phyloP scores from a whole-genome alignment of 2,888 invertebrate species.

The Temnothorax ravouxi region DNA sequence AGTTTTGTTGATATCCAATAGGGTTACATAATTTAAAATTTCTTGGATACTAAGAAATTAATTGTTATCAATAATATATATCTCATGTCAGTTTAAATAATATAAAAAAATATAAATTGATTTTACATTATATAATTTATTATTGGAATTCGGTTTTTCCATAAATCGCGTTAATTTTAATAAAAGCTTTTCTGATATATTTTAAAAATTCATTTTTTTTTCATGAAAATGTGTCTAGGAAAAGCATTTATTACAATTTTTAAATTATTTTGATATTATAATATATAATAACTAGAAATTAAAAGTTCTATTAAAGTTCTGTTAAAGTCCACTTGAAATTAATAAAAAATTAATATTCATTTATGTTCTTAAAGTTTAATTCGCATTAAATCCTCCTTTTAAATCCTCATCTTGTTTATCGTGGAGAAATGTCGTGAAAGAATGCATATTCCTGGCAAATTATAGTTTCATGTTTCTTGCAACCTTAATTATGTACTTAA shows the following conservation, averaged over 20 bases:
- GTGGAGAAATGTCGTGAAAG: background rate
- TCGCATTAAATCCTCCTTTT: background rate
- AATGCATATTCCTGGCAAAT: background rate
- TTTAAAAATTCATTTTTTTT: background rate
- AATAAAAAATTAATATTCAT: background rate
- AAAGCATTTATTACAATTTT: background rate
- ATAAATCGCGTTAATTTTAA: background rate
- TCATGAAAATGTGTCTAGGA: background rate
- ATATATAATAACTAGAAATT: background rate
- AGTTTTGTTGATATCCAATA: background rate
- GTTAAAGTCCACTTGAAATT: background rate
- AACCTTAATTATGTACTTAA: background rate
- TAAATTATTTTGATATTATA: background rate
- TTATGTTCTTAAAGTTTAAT: background rate
- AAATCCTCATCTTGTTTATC: background rate
- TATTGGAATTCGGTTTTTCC: background rate
- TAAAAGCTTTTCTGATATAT: background rate
- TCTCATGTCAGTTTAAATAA: background rate
- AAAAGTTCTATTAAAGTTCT: background rate
- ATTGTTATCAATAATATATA: background rate
- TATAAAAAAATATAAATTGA: background rate
- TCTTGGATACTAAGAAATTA: background rate
- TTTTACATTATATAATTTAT: slow-evolving; percentile 5
- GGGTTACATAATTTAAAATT: slow-evolving; percentile 2
- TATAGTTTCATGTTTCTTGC: background rate